These are phyloP conservation scores for Erpetoichthys calabaricus DNA, from an alignment of 2,797 vertebrate species.

Conservation along the genomic window DNA sequence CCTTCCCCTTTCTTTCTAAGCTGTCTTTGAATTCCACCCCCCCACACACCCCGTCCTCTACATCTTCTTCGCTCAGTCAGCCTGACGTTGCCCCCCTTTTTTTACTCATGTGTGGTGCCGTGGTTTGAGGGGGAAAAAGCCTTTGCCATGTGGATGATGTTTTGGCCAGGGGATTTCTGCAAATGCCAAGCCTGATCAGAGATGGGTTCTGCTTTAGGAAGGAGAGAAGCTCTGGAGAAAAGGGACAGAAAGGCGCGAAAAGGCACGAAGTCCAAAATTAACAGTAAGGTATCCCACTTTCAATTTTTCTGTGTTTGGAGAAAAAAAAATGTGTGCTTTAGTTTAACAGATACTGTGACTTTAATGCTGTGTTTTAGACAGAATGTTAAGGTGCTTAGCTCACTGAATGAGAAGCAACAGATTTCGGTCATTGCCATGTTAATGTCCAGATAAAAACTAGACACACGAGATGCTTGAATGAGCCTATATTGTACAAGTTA, in stretches of 20 bases:
- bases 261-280: conserved; percentile 51
- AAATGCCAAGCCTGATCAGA: conserved; percentile 3
- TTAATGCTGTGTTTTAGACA: too few relatives aligned
- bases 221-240: conserved; percentile 33
- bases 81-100: conserved; percentile 6
- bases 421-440: too few relatives aligned
- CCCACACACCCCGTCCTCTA: neutral
- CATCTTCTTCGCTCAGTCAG: conserved; percentile 4
- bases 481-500: too few relatives aligned
- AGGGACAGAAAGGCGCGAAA: conserved; percentile 35
- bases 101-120: conserved; percentile 1
- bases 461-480: too few relatives aligned
- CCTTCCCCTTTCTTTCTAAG: conserved; percentile 12
- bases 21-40: neutral
- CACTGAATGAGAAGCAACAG: too few relatives aligned
- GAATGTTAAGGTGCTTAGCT: too few relatives aligned
- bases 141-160: conserved; percentile 10
- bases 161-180: conserved; percentile 8
- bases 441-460: too few relatives aligned
- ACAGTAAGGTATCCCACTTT: conserved; percentile 58
- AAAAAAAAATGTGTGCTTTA: too few relatives aligned
- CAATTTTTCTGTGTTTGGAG: conserved; percentile 5
- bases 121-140: conserved; percentile 5
- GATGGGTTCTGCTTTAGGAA: conserved; percentile 17
- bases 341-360: too few relatives aligned